These are phyloP conservation scores for Tangara arthus DNA, from an alignment of 2,797 vertebrate genomes.

Conservation along the genomic window DNA sequence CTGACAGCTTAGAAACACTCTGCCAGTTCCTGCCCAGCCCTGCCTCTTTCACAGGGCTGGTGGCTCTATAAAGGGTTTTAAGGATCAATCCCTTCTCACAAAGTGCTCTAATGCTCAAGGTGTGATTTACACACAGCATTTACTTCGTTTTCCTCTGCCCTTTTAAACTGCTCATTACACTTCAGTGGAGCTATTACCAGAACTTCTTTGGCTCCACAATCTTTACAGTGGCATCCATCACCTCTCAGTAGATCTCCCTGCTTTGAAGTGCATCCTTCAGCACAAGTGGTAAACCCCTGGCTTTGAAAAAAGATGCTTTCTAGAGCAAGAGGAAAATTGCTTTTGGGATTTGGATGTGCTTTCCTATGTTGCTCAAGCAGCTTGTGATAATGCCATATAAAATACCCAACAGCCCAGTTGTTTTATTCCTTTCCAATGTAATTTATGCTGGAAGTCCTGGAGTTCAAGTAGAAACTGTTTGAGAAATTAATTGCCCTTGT, in stretches of 20 bases:
- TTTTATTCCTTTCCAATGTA: not conserved
- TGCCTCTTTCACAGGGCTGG: not conserved
- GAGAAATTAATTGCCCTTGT: constrained; percentile 29
- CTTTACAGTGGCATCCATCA: constrained; percentile 15
- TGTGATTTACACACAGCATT: not conserved
- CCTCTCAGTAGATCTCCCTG: not conserved
- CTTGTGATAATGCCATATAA: not conserved
- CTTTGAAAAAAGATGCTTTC: not conserved
- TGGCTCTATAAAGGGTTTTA: not conserved
- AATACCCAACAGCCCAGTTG: not conserved
- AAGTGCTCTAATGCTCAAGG: not conserved
- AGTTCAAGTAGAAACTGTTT: constrained; percentile 21
- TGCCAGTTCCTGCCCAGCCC: not conserved
- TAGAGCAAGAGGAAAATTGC: not conserved
- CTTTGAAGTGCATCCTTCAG: not conserved
- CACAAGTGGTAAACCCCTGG: not conserved
- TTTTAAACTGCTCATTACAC: not conserved
- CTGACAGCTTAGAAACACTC: not conserved
- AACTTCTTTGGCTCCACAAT: not conserved
- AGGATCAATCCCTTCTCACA: not conserved
- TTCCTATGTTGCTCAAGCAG: not conserved
- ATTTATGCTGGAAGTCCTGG: constrained; percentile 12
- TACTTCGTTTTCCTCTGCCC: constrained; percentile 5
- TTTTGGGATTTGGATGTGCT: not conserved
- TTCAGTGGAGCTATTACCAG: not conserved